Conservation (phyloP, 2,888 invertebrate genomes). For the Sericinus montela region DNA sequence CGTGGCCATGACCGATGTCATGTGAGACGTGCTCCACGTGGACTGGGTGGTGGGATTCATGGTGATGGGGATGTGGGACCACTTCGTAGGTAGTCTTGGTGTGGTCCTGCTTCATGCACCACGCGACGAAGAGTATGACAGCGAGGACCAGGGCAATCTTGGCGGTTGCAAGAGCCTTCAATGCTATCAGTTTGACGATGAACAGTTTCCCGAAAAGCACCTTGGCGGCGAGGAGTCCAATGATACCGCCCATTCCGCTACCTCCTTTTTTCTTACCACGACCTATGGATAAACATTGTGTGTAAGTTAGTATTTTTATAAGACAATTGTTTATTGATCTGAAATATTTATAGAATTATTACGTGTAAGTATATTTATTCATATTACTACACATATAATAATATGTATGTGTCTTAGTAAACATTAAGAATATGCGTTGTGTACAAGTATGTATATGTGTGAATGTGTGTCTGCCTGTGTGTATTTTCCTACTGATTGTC, state of each 20-base stretch:
- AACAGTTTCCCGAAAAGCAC: conserved; percentile 78
- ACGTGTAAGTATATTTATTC: too few relatives aligned
- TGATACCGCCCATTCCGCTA: conserved; percentile 83
- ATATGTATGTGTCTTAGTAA: too few relatives aligned
- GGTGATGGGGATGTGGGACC: conserved; percentile 65
- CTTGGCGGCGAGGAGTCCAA: conserved; percentile 80
- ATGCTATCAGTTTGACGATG: conserved; percentile 88
- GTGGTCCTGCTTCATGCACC: conserved; percentile 65
- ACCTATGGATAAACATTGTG: conserved; percentile 56
- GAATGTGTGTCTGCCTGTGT: too few relatives aligned
- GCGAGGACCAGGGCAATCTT: conserved; percentile 89
- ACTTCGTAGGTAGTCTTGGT: conserved; percentile 71
- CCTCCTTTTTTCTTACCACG: conserved; percentile 86
- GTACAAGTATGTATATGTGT: too few relatives aligned
- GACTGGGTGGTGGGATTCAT: conserved; percentile 82
- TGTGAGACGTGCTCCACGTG: conserved; percentile 73
- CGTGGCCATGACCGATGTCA: conserved; percentile 54
- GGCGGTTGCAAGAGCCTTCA: conserved; percentile 89
- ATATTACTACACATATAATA: too few relatives aligned
- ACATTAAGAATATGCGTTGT: too few relatives aligned
- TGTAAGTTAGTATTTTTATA: not conserved
- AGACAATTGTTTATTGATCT: too few relatives aligned
- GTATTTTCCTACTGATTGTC: too few relatives aligned
- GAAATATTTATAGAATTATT: too few relatives aligned
- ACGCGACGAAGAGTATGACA: conserved; percentile 80